These are phyloP conservation scores for Lophius piscatorius DNA, from an alignment of 2,113 vertebrate species.

Conservation along the genomic window DNA sequence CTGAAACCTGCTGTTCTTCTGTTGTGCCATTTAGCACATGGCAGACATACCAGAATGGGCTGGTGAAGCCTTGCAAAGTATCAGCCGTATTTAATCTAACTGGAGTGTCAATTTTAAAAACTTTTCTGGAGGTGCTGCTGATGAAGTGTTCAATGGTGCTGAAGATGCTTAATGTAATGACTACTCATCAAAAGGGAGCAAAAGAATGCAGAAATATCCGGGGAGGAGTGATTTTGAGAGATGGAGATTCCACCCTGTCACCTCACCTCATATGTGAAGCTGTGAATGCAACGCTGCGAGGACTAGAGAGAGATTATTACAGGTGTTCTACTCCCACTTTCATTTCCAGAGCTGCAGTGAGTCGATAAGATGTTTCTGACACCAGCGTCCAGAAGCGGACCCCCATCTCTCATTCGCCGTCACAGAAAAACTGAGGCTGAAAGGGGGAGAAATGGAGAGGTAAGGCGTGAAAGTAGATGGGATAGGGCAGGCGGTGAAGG, in stretches of 20 bases:
- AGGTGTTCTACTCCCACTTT: conserved; percentile 25
- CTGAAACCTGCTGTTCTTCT: neutral
- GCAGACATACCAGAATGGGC: neutral
- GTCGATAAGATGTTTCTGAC: conserved; percentile 62
- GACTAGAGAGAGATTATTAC: conserved; percentile 14
- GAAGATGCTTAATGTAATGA: too few species aligned
- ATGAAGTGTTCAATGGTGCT: too few species aligned
- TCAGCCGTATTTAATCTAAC: neutral
- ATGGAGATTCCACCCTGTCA: conserved; percentile 5
- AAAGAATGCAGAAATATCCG: neutral
- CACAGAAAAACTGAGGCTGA: conserved; percentile 17
- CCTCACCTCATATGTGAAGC: conserved; percentile 1
- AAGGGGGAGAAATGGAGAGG: conserved; percentile 13
- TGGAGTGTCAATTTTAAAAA: too few species aligned
- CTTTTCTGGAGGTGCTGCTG: too few species aligned
- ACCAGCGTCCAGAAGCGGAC: conserved; percentile 48
- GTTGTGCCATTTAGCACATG: neutral
- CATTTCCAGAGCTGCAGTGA: conserved; percentile 41
- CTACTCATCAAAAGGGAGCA: neutral
- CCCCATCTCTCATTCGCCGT: conserved; percentile 56
- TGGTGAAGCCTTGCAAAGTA: neutral
- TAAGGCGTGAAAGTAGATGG: conserved; percentile 19
- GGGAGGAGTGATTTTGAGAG: neutral
- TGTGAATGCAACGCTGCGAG: conserved; percentile 11
- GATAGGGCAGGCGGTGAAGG: conserved; percentile 15